phyloP scores from a whole-genome alignment of 1,140 invertebrate genomes.

The Piezodorus guildinii region DNA sequence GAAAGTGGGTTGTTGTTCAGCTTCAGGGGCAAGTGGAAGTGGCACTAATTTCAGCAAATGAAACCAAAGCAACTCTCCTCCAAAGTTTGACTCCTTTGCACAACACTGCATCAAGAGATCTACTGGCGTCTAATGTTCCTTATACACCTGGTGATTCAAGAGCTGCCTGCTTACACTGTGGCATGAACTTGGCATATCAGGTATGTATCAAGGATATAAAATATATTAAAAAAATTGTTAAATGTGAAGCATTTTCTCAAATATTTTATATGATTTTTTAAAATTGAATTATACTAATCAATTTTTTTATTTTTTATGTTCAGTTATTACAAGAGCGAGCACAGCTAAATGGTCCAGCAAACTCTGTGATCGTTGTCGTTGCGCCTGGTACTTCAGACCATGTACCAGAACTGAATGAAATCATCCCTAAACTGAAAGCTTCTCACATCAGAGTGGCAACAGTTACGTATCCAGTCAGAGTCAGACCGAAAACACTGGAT shows the following conservation, averaged over 20 bases:
- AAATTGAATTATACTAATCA: no score
- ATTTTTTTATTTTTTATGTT: constrained; percentile 7
- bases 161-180: constrained; percentile 39
- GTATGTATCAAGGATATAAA: constrained; percentile 25
- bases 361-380: constrained; percentile 42
- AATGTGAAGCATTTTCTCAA: neutral
- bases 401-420: constrained; percentile 25
- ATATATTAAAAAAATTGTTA: constrained; percentile 9
- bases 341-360: constrained; percentile 35
- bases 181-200: constrained; percentile 38
- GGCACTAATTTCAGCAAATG: constrained; percentile 36
- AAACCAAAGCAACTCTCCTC: constrained; percentile 32
- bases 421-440: constrained; percentile 32
- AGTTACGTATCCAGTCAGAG: constrained; percentile 38
- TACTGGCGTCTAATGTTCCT: constrained; percentile 39
- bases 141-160: constrained; percentile 38
- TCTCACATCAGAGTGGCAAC: constrained; percentile 36
- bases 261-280: neutral
- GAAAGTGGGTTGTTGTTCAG: constrained; percentile 43
- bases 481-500: constrained; percentile 34
- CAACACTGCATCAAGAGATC: constrained; percentile 32
- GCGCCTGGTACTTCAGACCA: constrained; percentile 37
- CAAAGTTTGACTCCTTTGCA: constrained; percentile 31
- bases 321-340: constrained; percentile 39
- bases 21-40: constrained; percentile 39